Evolutionary conservation across 2,888 invertebrate species (phyloP).

Genomic region (Drosophila barbarae): DNA sequence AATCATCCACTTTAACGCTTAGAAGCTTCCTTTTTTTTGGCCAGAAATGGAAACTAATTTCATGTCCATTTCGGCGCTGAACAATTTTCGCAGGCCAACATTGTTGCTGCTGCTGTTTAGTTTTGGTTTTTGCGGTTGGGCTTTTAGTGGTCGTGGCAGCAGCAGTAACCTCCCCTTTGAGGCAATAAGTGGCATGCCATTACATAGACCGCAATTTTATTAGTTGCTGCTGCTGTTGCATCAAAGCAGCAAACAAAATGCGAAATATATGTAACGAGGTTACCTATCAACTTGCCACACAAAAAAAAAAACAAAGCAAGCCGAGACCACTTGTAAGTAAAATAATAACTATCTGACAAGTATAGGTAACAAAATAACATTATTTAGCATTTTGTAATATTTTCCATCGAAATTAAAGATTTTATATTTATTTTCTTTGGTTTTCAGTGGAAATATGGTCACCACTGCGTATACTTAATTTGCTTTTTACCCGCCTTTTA

Average conservation of each 20-base stretch:
- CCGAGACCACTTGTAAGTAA: not conserved
- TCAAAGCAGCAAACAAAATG: not conserved
- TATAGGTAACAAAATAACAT: not conserved
- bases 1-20: not conserved
- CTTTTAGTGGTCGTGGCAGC: conserved; percentile 18
- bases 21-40: not conserved
- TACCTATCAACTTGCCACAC: conserved; percentile 4
- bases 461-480: not conserved
- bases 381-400: too few relatives aligned
- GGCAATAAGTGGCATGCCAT: conserved; percentile 45
- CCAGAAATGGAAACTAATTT: conserved; percentile 23
- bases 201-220: conserved; percentile 62
- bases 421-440: too few relatives aligned
- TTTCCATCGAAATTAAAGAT: too few relatives aligned
- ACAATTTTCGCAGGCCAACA: conserved; percentile 28
- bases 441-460: not conserved
- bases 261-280: conserved; percentile 8
- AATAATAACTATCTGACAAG: not conserved
- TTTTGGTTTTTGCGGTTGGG: conserved; percentile 29
- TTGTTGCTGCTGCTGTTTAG: conserved; percentile 29
- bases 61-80: conserved; percentile 39
- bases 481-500: not conserved
- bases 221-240: conserved; percentile 36
- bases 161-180: not conserved
- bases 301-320: not conserved